These are phyloP conservation scores for Misgurnus mizolepis DNA, from an alignment of 2,113 vertebrate genomes.

Conservation along the genomic window DNA sequence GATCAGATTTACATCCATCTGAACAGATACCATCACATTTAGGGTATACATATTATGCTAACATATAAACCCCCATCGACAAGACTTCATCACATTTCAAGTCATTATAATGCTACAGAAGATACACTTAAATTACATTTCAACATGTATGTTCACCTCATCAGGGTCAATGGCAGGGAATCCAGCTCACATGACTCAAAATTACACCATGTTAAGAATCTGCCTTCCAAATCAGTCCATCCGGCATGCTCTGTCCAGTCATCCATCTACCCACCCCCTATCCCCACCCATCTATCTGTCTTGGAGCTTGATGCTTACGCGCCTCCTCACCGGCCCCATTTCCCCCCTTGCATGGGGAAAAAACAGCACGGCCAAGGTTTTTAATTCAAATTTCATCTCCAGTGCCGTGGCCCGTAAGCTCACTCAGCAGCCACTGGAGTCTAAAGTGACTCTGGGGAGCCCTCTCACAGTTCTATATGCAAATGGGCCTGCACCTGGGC, in stretches of 20 bases:
- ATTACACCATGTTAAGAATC: constrained; percentile 25
- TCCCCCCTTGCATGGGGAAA: constrained; percentile 74
- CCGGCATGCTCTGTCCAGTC: constrained; percentile 41
- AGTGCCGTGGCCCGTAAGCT: constrained; percentile 82
- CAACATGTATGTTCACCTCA: constrained; percentile 17
- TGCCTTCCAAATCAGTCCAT: constrained; percentile 20
- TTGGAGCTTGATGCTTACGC: constrained; percentile 39
- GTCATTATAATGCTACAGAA: not conserved
- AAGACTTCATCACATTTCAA: not conserved
- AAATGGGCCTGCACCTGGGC: constrained; percentile 99
- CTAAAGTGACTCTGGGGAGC: constrained; percentile 99
- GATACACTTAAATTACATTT: constrained; percentile 29
- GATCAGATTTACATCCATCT: too few species aligned
- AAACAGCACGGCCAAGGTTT: constrained; percentile 80
- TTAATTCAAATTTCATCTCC: constrained; percentile 99
- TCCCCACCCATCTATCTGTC: constrained; percentile 44
- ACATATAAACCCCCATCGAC: not conserved
- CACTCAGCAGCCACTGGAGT: constrained; percentile 97
- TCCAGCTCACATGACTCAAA: constrained; percentile 38
- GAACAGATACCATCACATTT: too few species aligned
- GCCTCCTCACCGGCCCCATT: constrained; percentile 23
- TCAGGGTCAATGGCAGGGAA: not conserved
- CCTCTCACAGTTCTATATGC: constrained; percentile 99
- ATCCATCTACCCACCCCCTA: constrained; percentile 39
- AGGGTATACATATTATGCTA: too few species aligned